Percentiles rank a stretch among this genome's conserved stretches.
Evolutionary conservation across 92 coral and sea anemone genomes (phyloP).

Genomic region (Parazoanthus atlanticus): DNA sequence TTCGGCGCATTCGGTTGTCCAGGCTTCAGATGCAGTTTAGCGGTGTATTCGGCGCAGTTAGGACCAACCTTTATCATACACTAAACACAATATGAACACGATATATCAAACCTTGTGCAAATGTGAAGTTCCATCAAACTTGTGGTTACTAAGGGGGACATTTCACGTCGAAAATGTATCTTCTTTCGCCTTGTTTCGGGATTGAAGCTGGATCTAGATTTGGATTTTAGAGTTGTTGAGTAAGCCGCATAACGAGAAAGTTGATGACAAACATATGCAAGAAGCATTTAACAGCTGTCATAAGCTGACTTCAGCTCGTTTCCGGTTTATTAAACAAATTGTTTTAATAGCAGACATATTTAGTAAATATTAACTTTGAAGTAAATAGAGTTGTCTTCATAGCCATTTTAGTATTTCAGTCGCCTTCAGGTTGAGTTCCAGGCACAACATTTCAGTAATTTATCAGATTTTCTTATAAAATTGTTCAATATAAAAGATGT

Average conservation of each 20-base stretch:
- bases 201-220: not conserved
- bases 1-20: not conserved
- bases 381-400: not conserved
- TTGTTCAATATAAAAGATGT: no score
- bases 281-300: slow-evolving; percentile 15
- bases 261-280: slow-evolving; percentile 35
- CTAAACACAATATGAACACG: not conserved
- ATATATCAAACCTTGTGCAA: not conserved
- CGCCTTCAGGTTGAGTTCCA: no score
- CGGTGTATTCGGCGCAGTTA: not conserved
- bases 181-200: not conserved
- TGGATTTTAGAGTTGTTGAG: not conserved
- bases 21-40: not conserved
- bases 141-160: not conserved
- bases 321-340: slow-evolving; percentile 42
- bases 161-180: not conserved
- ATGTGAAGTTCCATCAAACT: not conserved
- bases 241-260: not conserved
- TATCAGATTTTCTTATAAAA: no score
- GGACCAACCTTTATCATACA: not conserved
- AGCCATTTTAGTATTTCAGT: no score
- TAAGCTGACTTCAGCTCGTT: not conserved
- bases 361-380: slow-evolving; percentile 22
- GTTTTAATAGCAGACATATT: slow-evolving; percentile 10
- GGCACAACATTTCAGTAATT: no score